Conservation (phyloP, 2,113 vertebrate genomes). For the Loxodonta africana region DNA sequence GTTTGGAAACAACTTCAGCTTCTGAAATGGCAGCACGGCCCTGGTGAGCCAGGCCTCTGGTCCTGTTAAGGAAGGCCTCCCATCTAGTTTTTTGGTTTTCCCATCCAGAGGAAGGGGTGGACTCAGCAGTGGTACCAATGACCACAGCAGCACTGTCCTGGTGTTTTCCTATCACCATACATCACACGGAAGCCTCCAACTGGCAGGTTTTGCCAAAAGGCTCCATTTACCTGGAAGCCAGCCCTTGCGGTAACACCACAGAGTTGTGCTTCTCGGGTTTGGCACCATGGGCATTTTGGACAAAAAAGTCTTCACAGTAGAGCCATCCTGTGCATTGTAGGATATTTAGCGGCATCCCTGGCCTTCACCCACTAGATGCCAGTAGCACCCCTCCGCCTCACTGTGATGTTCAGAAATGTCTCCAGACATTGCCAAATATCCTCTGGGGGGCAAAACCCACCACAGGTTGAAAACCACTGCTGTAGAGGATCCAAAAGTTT, state of each 20-base stretch:
- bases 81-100: no score
- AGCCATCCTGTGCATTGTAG: not conserved
- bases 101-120: no score
- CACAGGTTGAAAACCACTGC: not conserved
- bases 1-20: not conserved
- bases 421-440: no score
- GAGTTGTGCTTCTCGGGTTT: accelerated
- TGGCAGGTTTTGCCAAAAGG: not conserved
- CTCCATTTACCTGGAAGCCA: not conserved
- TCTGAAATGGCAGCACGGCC: not conserved
- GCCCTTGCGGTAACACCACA: not conserved
- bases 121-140: not conserved
- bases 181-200: no score
- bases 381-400: no score
- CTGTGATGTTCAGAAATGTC: no score
- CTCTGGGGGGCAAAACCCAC: not conserved
- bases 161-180: not conserved
- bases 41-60: not conserved
- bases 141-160: not conserved
- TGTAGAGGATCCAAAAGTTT: not conserved
- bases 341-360: no score
- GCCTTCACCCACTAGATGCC: no score
- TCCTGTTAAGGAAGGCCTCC: not conserved
- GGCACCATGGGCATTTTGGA: no score
- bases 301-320: not conserved